Base-by-base conservation (phyloP, 2,797 vertebrate genomes). In the Coccyzus lansbergi region DNA sequence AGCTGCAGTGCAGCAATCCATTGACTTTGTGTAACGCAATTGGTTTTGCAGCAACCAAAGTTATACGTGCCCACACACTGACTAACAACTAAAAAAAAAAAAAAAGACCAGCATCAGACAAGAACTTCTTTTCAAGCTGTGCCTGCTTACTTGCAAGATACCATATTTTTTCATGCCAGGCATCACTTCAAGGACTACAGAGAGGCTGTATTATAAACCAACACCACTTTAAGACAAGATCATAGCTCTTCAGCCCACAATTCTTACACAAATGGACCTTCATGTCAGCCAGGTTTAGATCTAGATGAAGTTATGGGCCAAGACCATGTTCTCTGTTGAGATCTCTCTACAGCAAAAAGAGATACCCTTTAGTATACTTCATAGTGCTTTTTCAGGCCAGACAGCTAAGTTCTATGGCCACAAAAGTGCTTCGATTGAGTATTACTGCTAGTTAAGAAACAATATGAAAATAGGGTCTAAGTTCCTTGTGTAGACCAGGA, bases 141-240 rank as follows among this genome's bases (percentile, higher is more conserved):
- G 28, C 14, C 48, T 71, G 25, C 63, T 65, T 34, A 7, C 38
- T 56, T 71, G 10, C 18, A 70, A 65, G 15, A 33, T 15, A 1
- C 1, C 2, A 0, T 0, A 28, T 8, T 69, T 80, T 58, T 55
- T 46, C 26, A 76, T 51, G 10, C 3, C 48, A 72, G 29, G 20
- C 21, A 83, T 1, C 16, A n/a, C 4, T 29, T 53, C 12, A 7
- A 56, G 13, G 59, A 49, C 44, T 33, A 29, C 7, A 21, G 19
- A 68, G 28, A 44, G 12, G n/a, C 4, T 78, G 31, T 7, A 71
- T 18, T 56, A n/a, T 5, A 91, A 91, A 83, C 3, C 9, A 83
- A 10, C 9, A 74, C 4, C 20, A 52, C 25, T 34, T 31, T 26
- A 78, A 75, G 33, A 36, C 49, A 48, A 42, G 24, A 69, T 33